Base-by-base conservation (phyloP, 2,888 invertebrate genomes). In the Dicyrtomina minuta region DNA sequence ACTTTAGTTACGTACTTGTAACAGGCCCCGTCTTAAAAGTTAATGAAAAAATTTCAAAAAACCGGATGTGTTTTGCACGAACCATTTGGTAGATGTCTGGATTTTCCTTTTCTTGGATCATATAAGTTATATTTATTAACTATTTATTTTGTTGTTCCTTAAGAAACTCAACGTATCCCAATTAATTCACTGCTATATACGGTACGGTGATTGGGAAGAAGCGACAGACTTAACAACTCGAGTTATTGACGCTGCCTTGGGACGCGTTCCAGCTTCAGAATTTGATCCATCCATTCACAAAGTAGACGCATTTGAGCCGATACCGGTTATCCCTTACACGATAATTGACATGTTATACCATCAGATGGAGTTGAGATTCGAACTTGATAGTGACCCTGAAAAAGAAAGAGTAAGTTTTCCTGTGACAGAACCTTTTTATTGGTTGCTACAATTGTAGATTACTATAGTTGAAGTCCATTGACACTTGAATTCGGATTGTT, bases 161-260 rank as follows among this genome's bases (percentile, higher is more conserved):
- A 43, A 76, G 75, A 74, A 73, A 59, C 67, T 74, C 10, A 77
- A 78, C 51, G 46, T 49, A 1, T 39, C 71, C 17, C 72, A 78
- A 64, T 56, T 78, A 4, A 68, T 78, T 12, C 60, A 67, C n/a
- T 78, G 77, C 53, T 77, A 71, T 56, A 60, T 75, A 56, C 65
- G 66, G 5, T 78, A 71, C 60, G 77, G 76, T 10, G 72, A 66
- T 13, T 78, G 75, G 75, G 74, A 76, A 39, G 74, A 76, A 49
- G 77, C 74, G 4, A 72, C 74, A 1, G 60, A 71, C 22, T 51
- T 78, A n/a, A 65, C 74, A 2, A 10, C 72, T 2, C 68, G 73
- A 60, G 68, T 77, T 27, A 71, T 78, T 1, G 78, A 78, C 68
- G 78, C 76, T 22, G 65, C 71, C 5, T 53, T 78, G 12, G 78